Evolutionary conservation across 2,797 vertebrate genomes (phyloP).

Genomic region (Chromis chromis): DNA sequence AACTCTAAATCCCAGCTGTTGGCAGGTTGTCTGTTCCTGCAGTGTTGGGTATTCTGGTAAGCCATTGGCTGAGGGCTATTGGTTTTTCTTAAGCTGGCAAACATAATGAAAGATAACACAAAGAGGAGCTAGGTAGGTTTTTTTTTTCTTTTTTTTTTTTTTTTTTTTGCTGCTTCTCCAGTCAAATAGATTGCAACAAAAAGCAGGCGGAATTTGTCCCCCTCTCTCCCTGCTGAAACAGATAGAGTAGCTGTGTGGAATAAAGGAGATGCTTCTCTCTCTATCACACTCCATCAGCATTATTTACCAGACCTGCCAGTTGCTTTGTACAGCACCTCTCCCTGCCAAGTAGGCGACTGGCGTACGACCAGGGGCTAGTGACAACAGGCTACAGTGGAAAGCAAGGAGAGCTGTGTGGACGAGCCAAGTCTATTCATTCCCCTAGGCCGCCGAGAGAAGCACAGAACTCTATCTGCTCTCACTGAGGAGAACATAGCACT

Average conservation of each 20-base stretch:
- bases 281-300: conserved; percentile 85
- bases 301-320: conserved; percentile 86
- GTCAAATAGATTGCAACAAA: conserved; percentile 60
- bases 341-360: conserved; percentile 88
- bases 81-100: conserved; percentile 70
- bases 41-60: conserved; percentile 58
- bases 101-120: conserved; percentile 76
- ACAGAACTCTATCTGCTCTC: conserved; percentile 75
- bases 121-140: conserved; percentile 64
- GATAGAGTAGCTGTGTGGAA: conserved; percentile 79
- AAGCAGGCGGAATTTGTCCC: conserved; percentile 69
- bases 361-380: conserved; percentile 84
- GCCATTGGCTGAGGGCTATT: conserved; percentile 67
- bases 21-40: conserved; percentile 72
- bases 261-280: conserved; percentile 82
- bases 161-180: conserved; percentile 31
- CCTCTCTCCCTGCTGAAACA: conserved; percentile 64
- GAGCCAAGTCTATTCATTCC: conserved; percentile 85
- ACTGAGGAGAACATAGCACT: conserved; percentile 60
- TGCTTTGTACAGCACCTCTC: conserved; percentile 85
- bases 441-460: conserved; percentile 72
- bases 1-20: conserved; percentile 76
- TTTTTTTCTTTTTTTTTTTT: conserved; percentile 24
- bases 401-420: conserved; percentile 80
- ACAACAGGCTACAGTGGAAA: conserved; percentile 87